Evolutionary conservation across 2,797 vertebrate genomes (phyloP).

Genomic region (Microtus californicus): DNA sequence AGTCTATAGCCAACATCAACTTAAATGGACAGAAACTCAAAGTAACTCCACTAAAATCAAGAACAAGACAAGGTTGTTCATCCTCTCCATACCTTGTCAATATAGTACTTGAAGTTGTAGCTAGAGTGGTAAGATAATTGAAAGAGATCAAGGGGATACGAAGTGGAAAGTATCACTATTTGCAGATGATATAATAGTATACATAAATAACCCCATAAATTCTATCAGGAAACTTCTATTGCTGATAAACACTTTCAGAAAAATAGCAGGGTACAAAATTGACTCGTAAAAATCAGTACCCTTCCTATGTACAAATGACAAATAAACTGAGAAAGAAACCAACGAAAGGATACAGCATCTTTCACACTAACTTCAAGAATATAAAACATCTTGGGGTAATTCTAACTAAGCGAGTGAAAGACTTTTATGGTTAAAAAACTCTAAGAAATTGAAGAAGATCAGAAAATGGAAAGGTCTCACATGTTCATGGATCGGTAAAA

Average conservation of each 20-base stretch:
- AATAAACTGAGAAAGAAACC: background rate
- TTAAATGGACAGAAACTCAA: background rate
- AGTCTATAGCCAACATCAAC: background rate
- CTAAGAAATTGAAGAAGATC: background rate
- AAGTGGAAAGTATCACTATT: background rate
- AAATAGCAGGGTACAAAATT: background rate
- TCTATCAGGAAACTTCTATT: too few relatives aligned
- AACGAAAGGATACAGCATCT: background rate
- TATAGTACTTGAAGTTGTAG: background rate
- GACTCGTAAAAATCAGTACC: background rate
- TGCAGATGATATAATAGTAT: background rate
- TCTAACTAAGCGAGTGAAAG: background rate
- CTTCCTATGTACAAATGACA: background rate
- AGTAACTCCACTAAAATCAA: background rate
- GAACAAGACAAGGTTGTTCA: background rate
- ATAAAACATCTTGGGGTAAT: background rate
- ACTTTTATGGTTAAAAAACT: background rate
- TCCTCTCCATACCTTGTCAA: background rate
- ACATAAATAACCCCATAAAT: background rate
- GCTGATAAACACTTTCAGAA: background rate
- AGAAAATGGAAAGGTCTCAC: background rate
- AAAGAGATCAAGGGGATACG: background rate
- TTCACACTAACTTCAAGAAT: background rate
- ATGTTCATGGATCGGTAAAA: background rate
- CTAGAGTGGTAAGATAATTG: background rate